Base-by-base conservation (phyloP, 2,888 invertebrate genomes). In the Lycaena phlaeas region DNA sequence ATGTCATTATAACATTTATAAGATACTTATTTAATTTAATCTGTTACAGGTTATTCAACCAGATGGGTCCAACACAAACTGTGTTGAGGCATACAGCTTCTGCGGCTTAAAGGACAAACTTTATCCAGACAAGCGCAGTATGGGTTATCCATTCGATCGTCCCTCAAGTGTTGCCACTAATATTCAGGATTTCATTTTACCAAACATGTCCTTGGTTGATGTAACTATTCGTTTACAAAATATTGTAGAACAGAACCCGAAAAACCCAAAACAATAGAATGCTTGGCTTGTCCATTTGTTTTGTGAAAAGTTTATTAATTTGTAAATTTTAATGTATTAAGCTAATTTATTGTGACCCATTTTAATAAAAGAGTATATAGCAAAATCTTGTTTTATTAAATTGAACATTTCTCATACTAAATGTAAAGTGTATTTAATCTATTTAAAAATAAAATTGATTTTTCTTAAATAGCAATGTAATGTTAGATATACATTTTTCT, bases 131-230 rank as follows among this genome's bases (percentile, higher is more conserved):
- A 86, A 87, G 18, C 88, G 92, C 43, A 69, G 92, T 5, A 95
- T 95, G 95, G 95, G 95, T 29, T 95, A 86, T 81, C 95, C 95
- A 7, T 91, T 92, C 85, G 90, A 92, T 66, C 79, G 92, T 14
- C 87, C 89, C 10, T 77, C 88, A 1, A 57, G 64, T 43, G 85
- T 86, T 1, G 89, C 87, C 18, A 73, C 82, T 49, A 87, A 73
- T 42, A 71, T 92, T 37, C 69, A 84, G 15, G 87, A 89, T 58
- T 91, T 92, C 66, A 68, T 89, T 12, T 87, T 89, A 2, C 75
- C 87, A 1, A 93, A 94, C 61, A 93, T 94, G 93, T 69, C 77
- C 5, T 82, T 87, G 2, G 79, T 86, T 29, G 89, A 90, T 51
- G 68, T 92, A 38, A 86, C 70, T n/a, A 87, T 93, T 48, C 73